Base-by-base conservation (phyloP, 2,888 invertebrate genomes). In the Chaetoderma sp. region DNA sequence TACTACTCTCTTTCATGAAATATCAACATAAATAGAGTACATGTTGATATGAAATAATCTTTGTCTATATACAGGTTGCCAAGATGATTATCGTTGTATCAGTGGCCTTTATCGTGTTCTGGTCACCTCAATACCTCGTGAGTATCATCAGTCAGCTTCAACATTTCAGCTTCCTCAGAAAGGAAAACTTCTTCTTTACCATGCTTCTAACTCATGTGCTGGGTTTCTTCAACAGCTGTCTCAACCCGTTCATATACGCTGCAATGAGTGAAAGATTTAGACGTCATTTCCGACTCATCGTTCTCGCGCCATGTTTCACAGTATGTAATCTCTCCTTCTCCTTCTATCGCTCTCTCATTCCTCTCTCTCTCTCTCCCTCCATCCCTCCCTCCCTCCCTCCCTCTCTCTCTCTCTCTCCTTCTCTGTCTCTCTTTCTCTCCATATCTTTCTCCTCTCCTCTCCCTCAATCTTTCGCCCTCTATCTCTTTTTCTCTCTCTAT, bases 51-150 rank as follows among this genome's bases (percentile, higher is more conserved):
- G 57, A 67, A 63, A 23, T 18, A 16, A 18, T 44, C 62, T 30
- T 33, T 60, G 33, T 68, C 52, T 61, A 61, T 65, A 71, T 78
- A 16, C 73, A 87, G 87, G 86, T 88, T 16, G 88, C 88, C 5
- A 82, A 86, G 66, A 88, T 88, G 87, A 85, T 88, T 13, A 77
- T 88, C 42, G 85, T 88, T 6, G 84, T 88, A 10, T 86, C 87
- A 1, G 65, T 84, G 10, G 82, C 86, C 0, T 88, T 87, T 67
- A 78, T 86, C 21, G 74, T 87, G 23, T 84, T 83, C 47, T 88
- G 88, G 88, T 87, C 87, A 2, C 88, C 88, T 0, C 86, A 86
- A 65, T 88, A 88, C 68, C 65, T 87, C n/a, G 85, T 87, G 8
- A 83, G 81, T 28, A 77, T 87, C n/a, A 71, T 87, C 10, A 86